phyloP scores from a whole-genome alignment of 2,113 vertebrate species.

The Albula goreensis region DNA sequence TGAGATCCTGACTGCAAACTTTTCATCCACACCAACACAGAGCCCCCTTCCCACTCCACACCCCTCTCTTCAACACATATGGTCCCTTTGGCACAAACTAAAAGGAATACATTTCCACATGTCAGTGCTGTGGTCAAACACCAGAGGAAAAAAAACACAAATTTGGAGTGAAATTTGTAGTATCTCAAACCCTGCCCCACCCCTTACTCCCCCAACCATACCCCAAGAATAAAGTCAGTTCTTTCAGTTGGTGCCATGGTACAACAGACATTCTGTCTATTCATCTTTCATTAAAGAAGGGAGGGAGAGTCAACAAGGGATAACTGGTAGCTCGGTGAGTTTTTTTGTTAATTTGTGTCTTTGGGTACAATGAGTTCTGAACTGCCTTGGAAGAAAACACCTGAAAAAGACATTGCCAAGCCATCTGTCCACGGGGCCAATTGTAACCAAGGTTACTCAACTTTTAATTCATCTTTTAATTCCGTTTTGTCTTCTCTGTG shows the following conservation, averaged over 20 bases:
- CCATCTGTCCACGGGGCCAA: background rate
- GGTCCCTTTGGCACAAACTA: background rate
- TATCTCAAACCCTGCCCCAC: constrained; percentile 51
- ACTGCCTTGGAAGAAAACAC: background rate
- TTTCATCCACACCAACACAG: background rate
- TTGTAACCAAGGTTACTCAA: background rate
- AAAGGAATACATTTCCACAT: background rate
- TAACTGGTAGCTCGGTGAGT: background rate
- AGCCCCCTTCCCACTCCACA: background rate
- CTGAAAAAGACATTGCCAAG: background rate
- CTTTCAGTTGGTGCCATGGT: background rate
- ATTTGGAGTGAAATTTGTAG: constrained; percentile 43
- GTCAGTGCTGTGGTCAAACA: constrained; percentile 40
- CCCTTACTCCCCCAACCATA: too few relatives aligned
- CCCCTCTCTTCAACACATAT: background rate
- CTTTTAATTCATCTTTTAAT: background rate
- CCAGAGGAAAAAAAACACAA: constrained; percentile 44
- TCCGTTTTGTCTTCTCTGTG: background rate
- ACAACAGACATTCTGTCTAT: background rate
- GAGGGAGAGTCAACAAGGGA: background rate
- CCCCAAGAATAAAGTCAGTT: background rate
- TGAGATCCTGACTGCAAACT: too few relatives aligned
- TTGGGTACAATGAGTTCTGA: background rate
- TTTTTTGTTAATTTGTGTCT: background rate
- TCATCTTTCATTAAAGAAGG: background rate